These are phyloP conservation scores for Asteroscopus sphinx DNA, from an alignment of 2,888 invertebrate species.

Conservation along the genomic window DNA sequence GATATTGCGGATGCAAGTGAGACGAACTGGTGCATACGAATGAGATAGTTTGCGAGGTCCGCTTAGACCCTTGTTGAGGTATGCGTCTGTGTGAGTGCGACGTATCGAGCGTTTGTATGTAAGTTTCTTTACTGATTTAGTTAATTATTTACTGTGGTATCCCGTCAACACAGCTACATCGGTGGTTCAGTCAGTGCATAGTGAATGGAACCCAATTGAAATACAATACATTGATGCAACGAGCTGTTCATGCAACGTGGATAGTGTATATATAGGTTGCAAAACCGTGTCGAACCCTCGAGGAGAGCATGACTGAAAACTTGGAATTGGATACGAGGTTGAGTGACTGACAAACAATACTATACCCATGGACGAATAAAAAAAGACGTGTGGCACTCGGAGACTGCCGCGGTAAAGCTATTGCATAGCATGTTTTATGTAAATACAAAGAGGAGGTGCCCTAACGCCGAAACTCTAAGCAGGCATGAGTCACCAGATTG, in stretches of 20 bases:
- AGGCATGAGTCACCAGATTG: no score
- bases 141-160: neutral
- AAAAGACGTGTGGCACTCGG: no score
- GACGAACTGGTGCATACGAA: constrained; percentile 30
- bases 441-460: no score
- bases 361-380: no score
- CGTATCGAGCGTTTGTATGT: no score
- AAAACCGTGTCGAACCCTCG: constrained; percentile 9
- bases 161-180: neutral
- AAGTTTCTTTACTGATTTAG: no score
- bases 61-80: no score
- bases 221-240: constrained; percentile 25
- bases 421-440: no score
- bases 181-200: constrained; percentile 10
- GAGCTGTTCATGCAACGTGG: constrained; percentile 7
- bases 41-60: constrained; percentile 20
- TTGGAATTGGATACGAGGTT: constrained; percentile 11
- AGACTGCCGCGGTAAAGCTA: no score
- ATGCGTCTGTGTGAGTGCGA: no score
- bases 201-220: constrained; percentile 33
- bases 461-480: no score
- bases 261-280: no score
- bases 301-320: constrained; percentile 28
- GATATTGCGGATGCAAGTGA: constrained; percentile 47
- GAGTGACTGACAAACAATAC: constrained; percentile 12